These are phyloP conservation scores for Cantharis flavilabris DNA, from an alignment of 2,888 invertebrate species.

Conservation along the genomic window DNA sequence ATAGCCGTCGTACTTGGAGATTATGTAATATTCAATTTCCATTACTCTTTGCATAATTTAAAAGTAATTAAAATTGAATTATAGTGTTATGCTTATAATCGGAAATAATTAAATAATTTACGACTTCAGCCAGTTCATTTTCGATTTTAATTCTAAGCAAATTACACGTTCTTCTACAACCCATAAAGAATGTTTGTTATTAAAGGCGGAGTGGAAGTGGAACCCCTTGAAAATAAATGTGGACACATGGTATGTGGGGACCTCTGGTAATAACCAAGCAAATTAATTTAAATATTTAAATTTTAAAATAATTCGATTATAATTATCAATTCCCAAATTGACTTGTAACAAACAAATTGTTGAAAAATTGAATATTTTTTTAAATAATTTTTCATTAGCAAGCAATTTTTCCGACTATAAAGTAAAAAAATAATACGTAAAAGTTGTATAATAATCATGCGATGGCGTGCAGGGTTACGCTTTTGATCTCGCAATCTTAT, in stretches of 20 bases:
- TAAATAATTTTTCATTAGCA: background rate
- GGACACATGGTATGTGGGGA: background rate
- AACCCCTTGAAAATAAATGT: background rate
- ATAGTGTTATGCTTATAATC: background rate
- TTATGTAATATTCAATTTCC: background rate
- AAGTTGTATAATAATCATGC: constrained; percentile 15
- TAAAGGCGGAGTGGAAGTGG: background rate
- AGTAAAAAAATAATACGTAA: constrained; percentile 10
- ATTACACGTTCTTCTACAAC: background rate
- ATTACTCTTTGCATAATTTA: background rate
- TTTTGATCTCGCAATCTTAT: constrained; percentile 17
- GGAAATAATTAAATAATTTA: background rate
- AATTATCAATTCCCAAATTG: background rate
- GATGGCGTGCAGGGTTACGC: constrained; percentile 9
- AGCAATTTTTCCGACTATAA: background rate
- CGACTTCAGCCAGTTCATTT: background rate
- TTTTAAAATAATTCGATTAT: background rate
- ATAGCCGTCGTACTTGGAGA: background rate
- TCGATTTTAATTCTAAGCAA: background rate
- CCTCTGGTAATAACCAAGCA: background rate
- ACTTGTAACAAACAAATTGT: background rate
- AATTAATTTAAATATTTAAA: background rate
- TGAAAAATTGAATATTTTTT: background rate
- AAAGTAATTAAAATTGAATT: background rate
- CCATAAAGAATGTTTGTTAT: background rate